These are phyloP conservation scores for Clavelina lepadiformis DNA, from an alignment of 23 tunicate genomes.

Conservation along the genomic window DNA sequence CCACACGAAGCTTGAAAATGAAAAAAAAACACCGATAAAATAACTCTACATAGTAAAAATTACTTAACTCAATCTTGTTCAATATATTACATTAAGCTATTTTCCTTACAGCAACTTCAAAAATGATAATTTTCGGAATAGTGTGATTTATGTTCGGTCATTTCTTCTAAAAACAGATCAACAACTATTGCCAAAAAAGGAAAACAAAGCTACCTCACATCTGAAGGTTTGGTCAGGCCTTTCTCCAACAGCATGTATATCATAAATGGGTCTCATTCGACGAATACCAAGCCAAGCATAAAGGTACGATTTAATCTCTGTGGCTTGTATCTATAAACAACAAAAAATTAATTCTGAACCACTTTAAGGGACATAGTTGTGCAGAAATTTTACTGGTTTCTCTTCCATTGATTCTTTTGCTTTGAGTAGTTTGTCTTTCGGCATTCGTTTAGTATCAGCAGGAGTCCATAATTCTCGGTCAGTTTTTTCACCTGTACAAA, in stretches of 20 bases:
- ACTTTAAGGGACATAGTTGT: not conserved
- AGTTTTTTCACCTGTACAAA: conserved; percentile 27
- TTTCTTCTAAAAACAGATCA: no score
- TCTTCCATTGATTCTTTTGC: conserved; percentile 19
- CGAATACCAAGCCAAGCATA: conserved; percentile 93
- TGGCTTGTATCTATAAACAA: conserved; percentile 42
- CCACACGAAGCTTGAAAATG: conserved; percentile 55
- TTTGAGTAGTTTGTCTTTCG: conserved; percentile 18
- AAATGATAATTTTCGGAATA: not conserved
- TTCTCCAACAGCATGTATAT: conserved; percentile 66
- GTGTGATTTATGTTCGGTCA: no score
- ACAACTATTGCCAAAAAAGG: not conserved
- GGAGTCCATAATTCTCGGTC: conserved; percentile 85
- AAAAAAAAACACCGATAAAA: no score
- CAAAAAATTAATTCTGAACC: not conserved
- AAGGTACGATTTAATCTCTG: conserved; percentile 82
- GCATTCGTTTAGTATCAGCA: conserved; percentile 40
- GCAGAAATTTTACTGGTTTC: conserved; percentile 5
- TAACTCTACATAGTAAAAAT: no score
- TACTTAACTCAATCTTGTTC: no score
- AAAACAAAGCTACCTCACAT: conserved; percentile 87
- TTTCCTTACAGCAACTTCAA: no score
- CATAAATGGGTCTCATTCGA: conserved; percentile 68
- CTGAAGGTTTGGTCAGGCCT: conserved; percentile 77
- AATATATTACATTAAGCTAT: no score